These are phyloP conservation scores for Zaprionus lachaisei DNA, from an alignment of 1,140 invertebrate species.

Conservation along the genomic window DNA sequence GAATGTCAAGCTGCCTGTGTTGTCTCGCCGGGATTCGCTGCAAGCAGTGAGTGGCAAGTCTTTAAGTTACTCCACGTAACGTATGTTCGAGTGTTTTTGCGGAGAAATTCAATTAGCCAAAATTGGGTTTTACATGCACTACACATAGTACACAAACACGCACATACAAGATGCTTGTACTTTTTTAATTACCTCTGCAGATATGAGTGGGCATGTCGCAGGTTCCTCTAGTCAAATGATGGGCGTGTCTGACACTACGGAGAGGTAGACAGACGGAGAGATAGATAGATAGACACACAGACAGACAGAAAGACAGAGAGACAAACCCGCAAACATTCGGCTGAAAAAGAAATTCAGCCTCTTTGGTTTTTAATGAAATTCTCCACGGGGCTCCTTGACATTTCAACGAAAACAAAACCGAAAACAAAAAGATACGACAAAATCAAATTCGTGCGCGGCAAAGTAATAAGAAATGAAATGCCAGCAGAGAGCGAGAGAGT, in stretches of 20 bases:
- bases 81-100: constrained; percentile 6
- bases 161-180: constrained; percentile 4
- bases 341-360: constrained; percentile 36
- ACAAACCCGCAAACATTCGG: neutral
- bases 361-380: constrained; percentile 42
- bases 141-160: constrained; percentile 13
- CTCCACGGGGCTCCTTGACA: constrained; percentile 36
- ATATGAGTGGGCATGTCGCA: constrained; percentile 7
- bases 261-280: neutral
- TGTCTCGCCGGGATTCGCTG: constrained; percentile 18
- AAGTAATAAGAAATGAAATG: constrained; percentile 33
- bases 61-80: constrained; percentile 4
- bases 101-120: constrained; percentile 40
- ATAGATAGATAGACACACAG: neutral
- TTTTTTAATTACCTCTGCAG: constrained; percentile 40
- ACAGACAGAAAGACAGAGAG: neutral
- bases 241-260: constrained; percentile 31
- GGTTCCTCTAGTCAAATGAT: constrained; percentile 29
- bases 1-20: constrained; percentile 54
- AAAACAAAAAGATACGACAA: constrained; percentile 16
- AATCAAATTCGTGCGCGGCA: constrained; percentile 30
- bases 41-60: constrained; percentile 3
- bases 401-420: constrained; percentile 42
- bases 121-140: constrained; percentile 24
- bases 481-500: constrained; percentile 1